Base-by-base conservation (phyloP, 1,140 invertebrate genomes). In the Drosophila dunni region DNA sequence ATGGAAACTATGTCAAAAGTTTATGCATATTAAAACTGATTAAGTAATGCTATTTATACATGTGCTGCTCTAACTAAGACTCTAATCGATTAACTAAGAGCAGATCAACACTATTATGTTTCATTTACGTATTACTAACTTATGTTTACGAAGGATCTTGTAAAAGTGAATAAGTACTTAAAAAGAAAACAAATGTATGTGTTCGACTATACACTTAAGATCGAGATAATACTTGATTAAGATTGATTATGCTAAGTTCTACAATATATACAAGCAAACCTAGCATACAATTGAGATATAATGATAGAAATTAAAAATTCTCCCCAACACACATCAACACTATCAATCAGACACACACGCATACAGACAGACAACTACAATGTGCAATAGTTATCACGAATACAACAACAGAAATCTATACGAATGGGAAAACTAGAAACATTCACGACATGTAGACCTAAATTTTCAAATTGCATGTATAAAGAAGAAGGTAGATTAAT, bases 401-500 rank as follows among this genome's bases (percentile, higher is more conserved):
- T 1, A 24, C 1, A 29, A 29, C 24, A 29, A 29, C 3, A 3
- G 5, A 29, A 29, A 29, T 29, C 6, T 29, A 29, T 29, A 2
- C 24, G 24, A 29, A 29, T 29, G 24, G 36, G 40, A 65, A 40
- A 61, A 40, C 56, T 69, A 74, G 64, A 38, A 53, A 53, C 61
- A 70, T 60, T 53, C 54, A 38, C 24, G 24, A 65, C 20, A 51
- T 73, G 36, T 58, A 74, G 60, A 48, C 24, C 13, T 29, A 54
- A 45, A 78, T 75, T 78, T 60, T 78, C n/a, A 65, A 70, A 51
- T 62, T 70, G 61, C 62, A 70, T 66, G 61, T 53, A 42, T 60
- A 63, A 29, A 69, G 65, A 29, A 69, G 65, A 54, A 9, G 9
- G 29, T 75, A 75, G 67, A 57, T 38, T 17, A 51, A 61, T 75